A percentile compares a stretch with the other conserved stretches of the same genome.
Evolutionary conservation across 2,113 vertebrate genomes (phyloP).

Genomic region (Bufo bufo): DNA sequence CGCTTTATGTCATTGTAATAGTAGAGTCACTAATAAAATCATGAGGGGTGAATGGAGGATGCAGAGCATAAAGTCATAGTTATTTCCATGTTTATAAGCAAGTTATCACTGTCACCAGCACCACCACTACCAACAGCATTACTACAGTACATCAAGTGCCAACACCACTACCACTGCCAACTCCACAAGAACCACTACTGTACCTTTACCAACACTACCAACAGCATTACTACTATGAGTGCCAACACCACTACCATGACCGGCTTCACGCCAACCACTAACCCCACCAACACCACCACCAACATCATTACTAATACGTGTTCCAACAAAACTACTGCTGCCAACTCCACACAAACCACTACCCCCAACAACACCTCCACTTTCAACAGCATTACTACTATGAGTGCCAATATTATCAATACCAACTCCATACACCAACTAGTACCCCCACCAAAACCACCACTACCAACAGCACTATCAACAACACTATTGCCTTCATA

Average conservation of each 20-base stretch:
- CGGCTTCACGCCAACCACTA: not conserved
- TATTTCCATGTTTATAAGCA: too few relatives aligned
- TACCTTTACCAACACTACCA: not conserved
- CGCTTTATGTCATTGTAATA: not conserved
- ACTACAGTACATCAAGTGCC: not conserved
- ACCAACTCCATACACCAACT: not conserved
- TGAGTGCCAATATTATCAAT: not conserved
- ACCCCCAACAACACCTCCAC: too few relatives aligned
- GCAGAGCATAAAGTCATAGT: not conserved
- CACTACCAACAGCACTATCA: not conserved
- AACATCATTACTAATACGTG: not conserved
- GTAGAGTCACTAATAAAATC: not conserved
- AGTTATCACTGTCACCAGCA: not conserved
- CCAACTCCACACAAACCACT: not conserved
- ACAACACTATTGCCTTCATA: not conserved
- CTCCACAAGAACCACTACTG: not conserved
- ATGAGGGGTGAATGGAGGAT: not conserved
- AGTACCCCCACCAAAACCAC: not conserved
- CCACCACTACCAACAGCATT: not conserved
- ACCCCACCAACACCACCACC: not conserved
- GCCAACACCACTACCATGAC: not conserved
- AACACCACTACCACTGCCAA: not conserved
- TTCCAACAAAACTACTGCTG: not conserved
- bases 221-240: not conserved
- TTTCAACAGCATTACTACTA: not conserved